A percentile compares a stretch with the other conserved stretches of the same genome.
phyloP scores from a whole-genome alignment of 2,113 vertebrate genomes.

The Anoura caudifer region DNA sequence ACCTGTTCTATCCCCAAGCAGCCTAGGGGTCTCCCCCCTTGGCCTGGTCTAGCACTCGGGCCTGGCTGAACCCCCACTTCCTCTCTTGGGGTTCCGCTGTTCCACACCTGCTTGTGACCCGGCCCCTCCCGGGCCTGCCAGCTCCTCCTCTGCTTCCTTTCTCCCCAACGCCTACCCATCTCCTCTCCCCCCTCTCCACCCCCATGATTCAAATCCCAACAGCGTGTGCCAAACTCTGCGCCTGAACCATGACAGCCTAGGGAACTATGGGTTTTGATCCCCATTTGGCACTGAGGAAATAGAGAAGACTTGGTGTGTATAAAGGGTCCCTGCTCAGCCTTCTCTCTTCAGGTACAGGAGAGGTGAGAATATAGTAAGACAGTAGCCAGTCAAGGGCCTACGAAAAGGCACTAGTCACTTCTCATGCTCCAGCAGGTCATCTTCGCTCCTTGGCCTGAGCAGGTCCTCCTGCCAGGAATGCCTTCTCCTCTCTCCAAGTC shows the following conservation, averaged over 20 bases:
- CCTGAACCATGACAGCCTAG: neutral
- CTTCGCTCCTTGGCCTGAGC: neutral
- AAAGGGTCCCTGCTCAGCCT: neutral
- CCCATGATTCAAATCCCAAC: neutral
- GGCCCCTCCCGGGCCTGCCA: neutral
- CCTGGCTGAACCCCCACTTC: neutral
- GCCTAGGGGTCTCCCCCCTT: neutral
- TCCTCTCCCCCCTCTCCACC: neutral
- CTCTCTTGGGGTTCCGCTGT: neutral
- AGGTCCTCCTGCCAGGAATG: neutral
- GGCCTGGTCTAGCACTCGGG: too few species aligned
- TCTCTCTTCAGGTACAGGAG: neutral
- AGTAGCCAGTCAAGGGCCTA: neutral
- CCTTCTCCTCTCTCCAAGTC: neutral
- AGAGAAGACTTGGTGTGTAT: neutral
- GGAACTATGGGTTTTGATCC: neutral
- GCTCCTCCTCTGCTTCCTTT: neutral
- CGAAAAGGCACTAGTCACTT: neutral
- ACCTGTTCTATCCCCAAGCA: neutral
- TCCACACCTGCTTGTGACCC: neutral
- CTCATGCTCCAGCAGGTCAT: accelerated
- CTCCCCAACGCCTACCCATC: neutral
- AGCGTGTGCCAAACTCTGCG: neutral
- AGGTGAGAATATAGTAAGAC: neutral
- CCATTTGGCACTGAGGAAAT: neutral